Conservation (phyloP, 2,797 vertebrate genomes). For the Micrastur ruficollis region DNA sequence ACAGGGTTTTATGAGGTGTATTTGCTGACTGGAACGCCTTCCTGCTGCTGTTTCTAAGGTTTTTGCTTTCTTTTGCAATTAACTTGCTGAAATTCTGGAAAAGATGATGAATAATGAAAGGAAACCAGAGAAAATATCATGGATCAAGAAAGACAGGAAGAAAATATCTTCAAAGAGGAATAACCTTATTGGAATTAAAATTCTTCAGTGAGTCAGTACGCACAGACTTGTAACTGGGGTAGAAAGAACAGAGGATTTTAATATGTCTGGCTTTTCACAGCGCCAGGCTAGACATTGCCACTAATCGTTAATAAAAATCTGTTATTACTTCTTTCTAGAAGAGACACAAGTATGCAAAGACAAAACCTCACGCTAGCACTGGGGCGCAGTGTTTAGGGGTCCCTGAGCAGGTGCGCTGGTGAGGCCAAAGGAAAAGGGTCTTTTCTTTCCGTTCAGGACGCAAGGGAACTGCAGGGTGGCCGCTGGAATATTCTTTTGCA, state of each 20-base stretch:
- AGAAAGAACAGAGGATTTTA: neutral
- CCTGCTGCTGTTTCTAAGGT: neutral
- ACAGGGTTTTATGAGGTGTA: neutral
- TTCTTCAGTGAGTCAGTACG: neutral
- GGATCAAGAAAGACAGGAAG: neutral
- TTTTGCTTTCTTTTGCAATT: neutral
- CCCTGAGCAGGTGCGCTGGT: neutral
- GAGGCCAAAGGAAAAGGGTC: neutral
- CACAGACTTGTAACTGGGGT: neutral
- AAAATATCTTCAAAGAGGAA: neutral
- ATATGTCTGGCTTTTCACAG: slow-evolving; percentile 7
- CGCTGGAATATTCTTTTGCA: neutral
- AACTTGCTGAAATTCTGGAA: neutral
- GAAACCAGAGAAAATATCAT: neutral
- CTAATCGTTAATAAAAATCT: neutral
- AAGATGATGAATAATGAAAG: neutral
- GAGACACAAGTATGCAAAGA: neutral
- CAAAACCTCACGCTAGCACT: neutral
- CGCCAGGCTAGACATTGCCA: neutral
- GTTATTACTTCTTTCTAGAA: neutral
- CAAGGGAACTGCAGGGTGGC: neutral
- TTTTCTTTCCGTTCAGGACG: neutral
- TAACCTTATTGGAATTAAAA: neutral
- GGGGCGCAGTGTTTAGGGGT: neutral
- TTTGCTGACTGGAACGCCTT: neutral